Evolutionary conservation across 2,888 invertebrate genomes (phyloP).

Genomic region (Sinohyriopsis cumingii): DNA sequence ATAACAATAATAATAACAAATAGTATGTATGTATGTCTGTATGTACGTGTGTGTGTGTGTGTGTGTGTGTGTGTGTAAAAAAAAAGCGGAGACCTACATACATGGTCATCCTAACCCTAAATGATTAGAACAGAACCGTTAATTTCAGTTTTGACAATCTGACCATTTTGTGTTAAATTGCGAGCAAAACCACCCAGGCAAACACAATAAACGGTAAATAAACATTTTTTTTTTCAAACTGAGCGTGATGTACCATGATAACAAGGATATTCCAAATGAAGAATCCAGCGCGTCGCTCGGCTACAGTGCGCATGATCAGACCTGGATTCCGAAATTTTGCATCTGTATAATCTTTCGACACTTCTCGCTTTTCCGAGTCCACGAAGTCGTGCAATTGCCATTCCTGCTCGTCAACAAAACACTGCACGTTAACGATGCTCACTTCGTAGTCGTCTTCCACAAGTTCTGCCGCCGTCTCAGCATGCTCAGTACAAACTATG

Average conservation of each 20-base stretch:
- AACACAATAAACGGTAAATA: no score
- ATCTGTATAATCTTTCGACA: slow-evolving; percentile 38
- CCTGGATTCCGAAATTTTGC: slow-evolving; percentile 61
- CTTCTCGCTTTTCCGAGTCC: slow-evolving; percentile 43
- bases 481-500: slow-evolving; percentile 60
- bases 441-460: slow-evolving; percentile 65
- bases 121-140: no score
- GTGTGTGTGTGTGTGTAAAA: no score
- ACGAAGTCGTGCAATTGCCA: slow-evolving; percentile 64
- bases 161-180: no score
- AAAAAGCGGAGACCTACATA: no score
- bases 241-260: slow-evolving; percentile 58
- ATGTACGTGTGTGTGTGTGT: no score
- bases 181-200: no score
- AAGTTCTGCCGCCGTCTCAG: slow-evolving; percentile 60
- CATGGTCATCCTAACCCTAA: no score
- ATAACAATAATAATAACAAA: no score
- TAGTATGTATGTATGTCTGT: no score
- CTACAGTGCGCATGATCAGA: slow-evolving; percentile 62
- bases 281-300: slow-evolving; percentile 65
- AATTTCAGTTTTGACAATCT: no score
- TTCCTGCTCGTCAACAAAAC: slow-evolving; percentile 68
- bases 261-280: slow-evolving; percentile 70
- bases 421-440: slow-evolving; percentile 63
- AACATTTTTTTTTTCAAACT: no score